Conservation (phyloP, 2,797 vertebrate genomes). For the Antennarius maculatus region DNA sequence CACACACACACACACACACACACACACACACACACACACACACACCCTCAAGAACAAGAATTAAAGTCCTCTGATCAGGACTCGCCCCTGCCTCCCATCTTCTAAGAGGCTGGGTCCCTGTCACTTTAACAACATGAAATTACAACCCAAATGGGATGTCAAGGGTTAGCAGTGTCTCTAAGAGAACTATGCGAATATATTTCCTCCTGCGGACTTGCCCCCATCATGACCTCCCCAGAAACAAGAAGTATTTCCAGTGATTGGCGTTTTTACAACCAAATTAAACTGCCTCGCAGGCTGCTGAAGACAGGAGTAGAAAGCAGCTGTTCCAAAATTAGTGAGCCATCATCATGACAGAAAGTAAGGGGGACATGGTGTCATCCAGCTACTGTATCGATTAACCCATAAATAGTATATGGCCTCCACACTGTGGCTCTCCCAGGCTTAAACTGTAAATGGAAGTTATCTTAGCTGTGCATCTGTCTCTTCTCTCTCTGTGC, state of each 20-base stretch:
- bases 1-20: conserved; percentile 7
- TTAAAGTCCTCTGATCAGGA: conserved; percentile 64
- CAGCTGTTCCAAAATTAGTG: conserved; percentile 94
- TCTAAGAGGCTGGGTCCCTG: conserved; percentile 83
- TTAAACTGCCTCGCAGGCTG: conserved; percentile 80
- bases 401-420: conserved; percentile 84
- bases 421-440: conserved; percentile 60
- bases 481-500: conserved; percentile 57
- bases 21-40: conserved; percentile 11
- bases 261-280: conserved; percentile 93
- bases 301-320: conserved; percentile 80
- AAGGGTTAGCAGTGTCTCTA: conserved; percentile 84
- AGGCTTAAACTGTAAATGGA: conserved; percentile 74
- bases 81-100: conserved; percentile 50
- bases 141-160: conserved; percentile 90
- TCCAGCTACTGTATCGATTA: conserved; percentile 93
- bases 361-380: conserved; percentile 92
- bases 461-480: conserved; percentile 70
- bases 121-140: conserved; percentile 92
- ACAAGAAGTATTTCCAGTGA: conserved; percentile 84
- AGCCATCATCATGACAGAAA: conserved; percentile 95
- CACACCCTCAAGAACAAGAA: conserved; percentile 41
- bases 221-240: conserved; percentile 85
- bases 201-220: conserved; percentile 91
- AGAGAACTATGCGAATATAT: conserved; percentile 87